Evolutionary conservation across 2,888 invertebrate species (phyloP).

Genomic region (Ormyrus pomaceus): DNA sequence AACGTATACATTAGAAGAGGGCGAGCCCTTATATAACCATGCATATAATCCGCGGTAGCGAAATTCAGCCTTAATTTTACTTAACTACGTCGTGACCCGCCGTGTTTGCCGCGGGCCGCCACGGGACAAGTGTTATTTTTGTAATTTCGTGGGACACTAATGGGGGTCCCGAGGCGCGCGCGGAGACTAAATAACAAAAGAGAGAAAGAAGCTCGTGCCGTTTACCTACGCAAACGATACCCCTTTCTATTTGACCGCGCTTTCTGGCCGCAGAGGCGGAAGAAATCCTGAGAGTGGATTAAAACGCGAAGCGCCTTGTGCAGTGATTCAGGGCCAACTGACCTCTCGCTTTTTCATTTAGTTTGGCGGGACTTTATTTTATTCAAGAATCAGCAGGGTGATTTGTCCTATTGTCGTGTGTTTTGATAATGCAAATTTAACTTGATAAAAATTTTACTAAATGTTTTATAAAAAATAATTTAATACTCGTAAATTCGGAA

Average conservation of each 20-base stretch:
- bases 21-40: conserved; percentile 59
- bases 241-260: conserved; percentile 31
- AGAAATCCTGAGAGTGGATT: conserved; percentile 53
- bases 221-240: conserved; percentile 48
- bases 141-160: conserved; percentile 69
- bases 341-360: neutral
- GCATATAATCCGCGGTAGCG: conserved; percentile 41
- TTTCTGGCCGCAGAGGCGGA: conserved; percentile 33
- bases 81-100: conserved; percentile 61
- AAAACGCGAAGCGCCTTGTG: conserved; percentile 38
- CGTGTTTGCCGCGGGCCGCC: conserved; percentile 19
- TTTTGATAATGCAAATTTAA: no score
- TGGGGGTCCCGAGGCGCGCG: conserved; percentile 56
- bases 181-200: conserved; percentile 43
- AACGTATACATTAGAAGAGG: conserved; percentile 68
- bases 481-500: no score
- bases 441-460: no score
- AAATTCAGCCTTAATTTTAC: conserved; percentile 72
- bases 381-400: no score
- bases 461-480: no score
- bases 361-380: no score
- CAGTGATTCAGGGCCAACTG: neutral
- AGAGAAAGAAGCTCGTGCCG: conserved; percentile 26
- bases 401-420: no score
- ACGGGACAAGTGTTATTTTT: conserved; percentile 71